Evolutionary conservation across 2,113 vertebrate genomes (phyloP).

Genomic region (Phaethornis superciliosus): DNA sequence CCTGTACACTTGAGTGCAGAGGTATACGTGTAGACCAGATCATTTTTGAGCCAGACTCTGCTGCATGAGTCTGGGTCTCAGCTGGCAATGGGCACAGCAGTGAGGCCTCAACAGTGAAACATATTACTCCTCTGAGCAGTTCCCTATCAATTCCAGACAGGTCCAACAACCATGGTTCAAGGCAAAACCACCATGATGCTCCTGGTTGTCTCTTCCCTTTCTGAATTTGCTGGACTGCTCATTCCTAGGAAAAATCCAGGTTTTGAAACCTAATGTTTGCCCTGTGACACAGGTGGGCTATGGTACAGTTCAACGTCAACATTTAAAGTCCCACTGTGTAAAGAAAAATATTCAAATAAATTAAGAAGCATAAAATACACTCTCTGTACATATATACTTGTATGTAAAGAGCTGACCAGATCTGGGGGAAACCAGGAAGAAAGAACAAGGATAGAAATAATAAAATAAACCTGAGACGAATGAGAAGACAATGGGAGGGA

Average conservation of each 20-base stretch:
- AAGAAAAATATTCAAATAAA: not conserved
- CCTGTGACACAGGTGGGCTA: fast-evolving
- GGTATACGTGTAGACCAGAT: fast-evolving
- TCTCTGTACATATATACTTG: not conserved
- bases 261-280: not conserved
- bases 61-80: not conserved
- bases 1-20: not conserved
- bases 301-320: not conserved
- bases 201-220: not conserved
- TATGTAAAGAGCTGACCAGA: not conserved
- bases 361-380: not conserved
- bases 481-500: constrained; percentile 65
- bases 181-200: not conserved
- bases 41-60: not conserved
- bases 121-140: not conserved
- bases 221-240: not conserved
- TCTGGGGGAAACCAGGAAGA: not conserved
- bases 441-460: constrained; percentile 40
- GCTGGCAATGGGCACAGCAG: not conserved
- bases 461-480: constrained; percentile 62
- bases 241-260: not conserved
- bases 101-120: not conserved
- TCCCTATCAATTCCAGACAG: not conserved
- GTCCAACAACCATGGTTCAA: not conserved
- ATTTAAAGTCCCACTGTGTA: not conserved